phyloP scores from a whole-genome alignment of 2,888 invertebrate species.

The Amorpha juglandis region DNA sequence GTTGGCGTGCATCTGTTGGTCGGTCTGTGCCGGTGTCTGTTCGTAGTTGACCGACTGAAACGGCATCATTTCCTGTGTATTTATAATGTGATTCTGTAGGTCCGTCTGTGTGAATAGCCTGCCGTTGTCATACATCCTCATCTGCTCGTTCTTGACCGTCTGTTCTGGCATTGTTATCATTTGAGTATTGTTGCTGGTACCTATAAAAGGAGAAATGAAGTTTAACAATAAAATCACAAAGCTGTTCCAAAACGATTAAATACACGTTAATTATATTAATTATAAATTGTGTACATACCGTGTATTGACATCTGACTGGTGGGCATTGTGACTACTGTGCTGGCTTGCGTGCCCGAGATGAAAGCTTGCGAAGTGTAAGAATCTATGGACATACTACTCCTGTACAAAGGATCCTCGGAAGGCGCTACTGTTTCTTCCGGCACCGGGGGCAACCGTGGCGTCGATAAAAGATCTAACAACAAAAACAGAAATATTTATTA shows the following conservation, averaged over 20 bases:
- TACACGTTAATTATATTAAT: background rate
- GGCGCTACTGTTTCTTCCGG: constrained; percentile 83
- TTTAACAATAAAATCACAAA: background rate
- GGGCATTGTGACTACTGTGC: constrained; percentile 66
- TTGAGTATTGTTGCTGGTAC: constrained; percentile 73
- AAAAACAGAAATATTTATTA: constrained; percentile 1
- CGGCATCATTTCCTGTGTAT: constrained; percentile 63
- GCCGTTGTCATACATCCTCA: constrained; percentile 70
- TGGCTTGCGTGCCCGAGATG: constrained; percentile 55
- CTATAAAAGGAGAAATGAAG: constrained; percentile 47
- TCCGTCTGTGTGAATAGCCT: constrained; percentile 67
- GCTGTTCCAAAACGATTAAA: background rate
- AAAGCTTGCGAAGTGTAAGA: constrained; percentile 65
- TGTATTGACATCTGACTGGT: constrained; percentile 78
- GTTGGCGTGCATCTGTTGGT: constrained; percentile 45
- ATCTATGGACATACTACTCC: constrained; percentile 74
- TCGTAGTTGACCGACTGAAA: constrained; percentile 63
- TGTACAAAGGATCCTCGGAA: constrained; percentile 80
- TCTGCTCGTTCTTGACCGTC: constrained; percentile 70
- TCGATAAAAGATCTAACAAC: constrained; percentile 68
- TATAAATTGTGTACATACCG: constrained; percentile 48
- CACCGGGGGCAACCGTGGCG: constrained; percentile 83
- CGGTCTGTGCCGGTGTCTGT: constrained; percentile 37
- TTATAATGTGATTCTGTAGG: constrained; percentile 68
- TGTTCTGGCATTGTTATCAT: constrained; percentile 70